Evolutionary conservation across 2,888 invertebrate genomes (phyloP).

Genomic region (Hermaeophaga mercurialis): DNA sequence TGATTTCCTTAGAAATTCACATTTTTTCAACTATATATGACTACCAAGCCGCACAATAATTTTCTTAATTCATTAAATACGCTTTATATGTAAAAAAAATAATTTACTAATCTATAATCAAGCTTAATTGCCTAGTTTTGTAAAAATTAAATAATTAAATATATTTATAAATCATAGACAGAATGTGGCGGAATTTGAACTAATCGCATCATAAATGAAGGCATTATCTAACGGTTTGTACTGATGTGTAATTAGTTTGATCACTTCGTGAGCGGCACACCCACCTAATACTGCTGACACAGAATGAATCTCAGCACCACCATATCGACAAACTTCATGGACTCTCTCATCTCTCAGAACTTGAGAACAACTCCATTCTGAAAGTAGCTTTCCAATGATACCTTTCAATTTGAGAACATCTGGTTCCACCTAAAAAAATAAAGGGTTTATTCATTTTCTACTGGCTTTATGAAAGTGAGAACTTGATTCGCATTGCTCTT

Average conservation of each 20-base stretch:
- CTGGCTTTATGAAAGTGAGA: too few species aligned
- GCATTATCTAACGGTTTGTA: conserved; percentile 96
- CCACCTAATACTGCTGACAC: conserved; percentile 87
- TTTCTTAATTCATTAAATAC: not conserved
- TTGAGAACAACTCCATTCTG: conserved; percentile 84
- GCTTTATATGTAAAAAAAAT: not conserved
- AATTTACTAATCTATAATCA: not conserved
- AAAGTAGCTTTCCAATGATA: conserved; percentile 69
- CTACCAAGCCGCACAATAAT: too few species aligned
- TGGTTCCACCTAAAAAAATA: conserved; percentile 55
- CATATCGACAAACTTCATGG: conserved; percentile 92
- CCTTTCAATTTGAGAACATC: conserved; percentile 88
- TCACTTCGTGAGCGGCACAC: conserved; percentile 93
- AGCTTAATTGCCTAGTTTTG: not conserved
- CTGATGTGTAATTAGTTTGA: conserved; percentile 94
- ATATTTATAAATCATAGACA: conserved; percentile 61
- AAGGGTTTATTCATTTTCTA: too few species aligned
- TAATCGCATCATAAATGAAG: conserved; percentile 93
- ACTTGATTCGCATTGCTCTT: too few species aligned
- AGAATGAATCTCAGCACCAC: conserved; percentile 92
- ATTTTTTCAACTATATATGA: too few species aligned
- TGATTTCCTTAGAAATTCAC: too few species aligned
- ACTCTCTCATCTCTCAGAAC: conserved; percentile 84
- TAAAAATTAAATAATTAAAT: not conserved
- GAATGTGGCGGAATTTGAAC: conserved; percentile 82